Evolutionary conservation across 2,888 invertebrate genomes (phyloP), one percentile per base, ranked within the genome.

Genomic region (Carpatolechia fugitivella): DNA sequence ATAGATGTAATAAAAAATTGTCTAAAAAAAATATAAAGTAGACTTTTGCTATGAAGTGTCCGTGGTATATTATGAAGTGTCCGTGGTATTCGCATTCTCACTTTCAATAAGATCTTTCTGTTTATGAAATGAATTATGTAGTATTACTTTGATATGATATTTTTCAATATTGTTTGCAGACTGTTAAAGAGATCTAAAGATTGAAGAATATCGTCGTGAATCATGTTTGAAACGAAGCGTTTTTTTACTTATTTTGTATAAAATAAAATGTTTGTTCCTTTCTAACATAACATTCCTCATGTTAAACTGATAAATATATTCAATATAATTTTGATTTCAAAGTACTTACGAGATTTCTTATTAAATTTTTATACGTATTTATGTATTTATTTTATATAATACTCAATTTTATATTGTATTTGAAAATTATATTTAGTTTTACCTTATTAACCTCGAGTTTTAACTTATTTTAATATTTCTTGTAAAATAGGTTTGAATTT

Each of bases 371-470:
- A 2, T 30, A 49, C 31, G 5, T 49, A n/a, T 35, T 7, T 33
- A 49, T 11, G 49, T 49, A 49, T 49, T 18, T 35, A 49, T 51
- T 51, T 29, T 51, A 35, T 51, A 13, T 6, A 40, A 51, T 51
- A 51, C 51, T 51, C 51, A 38, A 29, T 51, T 38, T 30, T 7
- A 1, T 6, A 40, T n/a, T 50, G 6, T 38, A 49, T 16, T 47
- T 47, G 10, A 33, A 1, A 30, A 24, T 47, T 33, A 18, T 18
- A 16, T 31, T 35, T 49, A n/a, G 0, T 7, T 6, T 1, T 18
- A 24, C 10, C 18, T 29, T 13, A 29, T 13, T 29, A 48, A 48
- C 11, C 16, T 40, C 24, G 38, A 38, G 13, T 51, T 51, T 35
- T 51, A 30, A 51, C 51, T 51, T 51, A 51, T 51, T 36, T 50